Evolutionary conservation across 64 coral and sea anemone genomes (phyloP), one percentile per base, ranked within the genome.

Genomic region (Stichodactyla helianthus): DNA sequence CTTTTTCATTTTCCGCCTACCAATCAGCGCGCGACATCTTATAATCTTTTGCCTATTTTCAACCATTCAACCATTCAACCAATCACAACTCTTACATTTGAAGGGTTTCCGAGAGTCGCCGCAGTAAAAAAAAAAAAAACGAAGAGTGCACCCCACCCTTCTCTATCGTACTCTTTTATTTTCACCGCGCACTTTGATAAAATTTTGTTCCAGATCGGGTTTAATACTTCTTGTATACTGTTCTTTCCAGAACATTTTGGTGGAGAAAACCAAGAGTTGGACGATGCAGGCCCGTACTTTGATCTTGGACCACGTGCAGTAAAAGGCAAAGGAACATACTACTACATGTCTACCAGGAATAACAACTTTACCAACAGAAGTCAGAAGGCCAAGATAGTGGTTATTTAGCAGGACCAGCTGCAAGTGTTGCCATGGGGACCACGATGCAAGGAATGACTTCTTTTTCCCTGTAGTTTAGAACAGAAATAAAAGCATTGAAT

Each of bases 271-370:
- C 95, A 93, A 3, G 88, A 95, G 58, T 62, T 99, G 4, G 97
- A 99, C 26, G 97, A 99, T 44, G 97, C 97, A 14, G 97, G 97
- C 11, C 91, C 97, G 19, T 99, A 95, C 79, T 99, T 93, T 85
- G 93, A 99, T 54, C 58, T 99, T 31, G 86, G 97, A 4, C 97
- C 97, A 11, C 82, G 86, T 52, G 88, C 90, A 60, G 89, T 95
- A 7, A 99, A 90, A 28, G 87, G 90, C 22, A 95, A 54, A 16
- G 97, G 97, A n/a, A 94, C 86, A 8, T 99, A 95, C 65, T 59
- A 95, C 28, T 99, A 95, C 88, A 99, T 99, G 97, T 93, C 89
- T 18, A 95, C 97, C 7, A 89, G 97, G 50, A 99, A 99, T 74
- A 99, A 99, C 51, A 93, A 90, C 82, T 99, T 95, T 59, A 92